Evolutionary conservation across 2,888 invertebrate genomes (phyloP).

Genomic region (Melinopterus prodromus): DNA sequence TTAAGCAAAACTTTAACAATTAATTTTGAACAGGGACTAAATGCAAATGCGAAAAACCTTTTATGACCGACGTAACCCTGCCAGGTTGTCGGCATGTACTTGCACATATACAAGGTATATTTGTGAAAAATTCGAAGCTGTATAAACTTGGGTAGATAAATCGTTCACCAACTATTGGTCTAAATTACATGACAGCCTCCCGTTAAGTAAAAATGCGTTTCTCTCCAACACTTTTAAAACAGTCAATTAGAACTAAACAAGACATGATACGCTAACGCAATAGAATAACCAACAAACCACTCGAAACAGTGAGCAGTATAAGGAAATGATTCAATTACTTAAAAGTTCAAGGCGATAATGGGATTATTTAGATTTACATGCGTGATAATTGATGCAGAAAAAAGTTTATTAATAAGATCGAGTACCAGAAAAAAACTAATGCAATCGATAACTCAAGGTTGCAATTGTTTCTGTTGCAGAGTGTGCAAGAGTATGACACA

Average conservation of each 20-base stretch:
- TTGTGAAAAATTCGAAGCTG: too few species aligned
- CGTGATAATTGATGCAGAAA: slow-evolving; percentile 44
- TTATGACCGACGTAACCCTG: too few species aligned
- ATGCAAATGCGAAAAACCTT: too few species aligned
- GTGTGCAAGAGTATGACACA: background rate
- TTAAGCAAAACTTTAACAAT: too few species aligned
- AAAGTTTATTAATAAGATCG: slow-evolving; percentile 38
- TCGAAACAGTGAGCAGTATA: background rate
- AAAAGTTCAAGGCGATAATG: slow-evolving; percentile 53
- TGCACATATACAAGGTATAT: too few species aligned
- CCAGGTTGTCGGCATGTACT: too few species aligned
- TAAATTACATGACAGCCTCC: too few species aligned
- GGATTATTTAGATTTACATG: slow-evolving; percentile 47
- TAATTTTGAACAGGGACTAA: too few species aligned
- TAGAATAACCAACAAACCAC: background rate
- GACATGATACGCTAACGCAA: background rate
- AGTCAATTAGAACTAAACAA: background rate
- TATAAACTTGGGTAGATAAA: too few species aligned
- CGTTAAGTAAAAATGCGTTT: background rate
- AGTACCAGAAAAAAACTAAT: slow-evolving; percentile 40
- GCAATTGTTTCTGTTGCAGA: slow-evolving; percentile 48
- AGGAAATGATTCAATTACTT: slow-evolving; percentile 44
- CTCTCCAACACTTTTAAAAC: background rate
- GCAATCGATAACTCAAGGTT: slow-evolving; percentile 49
- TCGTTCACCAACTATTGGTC: too few species aligned